These are phyloP conservation scores for Fopius arisanus DNA, from an alignment of 1,140 invertebrate genomes.

Conservation along the genomic window DNA sequence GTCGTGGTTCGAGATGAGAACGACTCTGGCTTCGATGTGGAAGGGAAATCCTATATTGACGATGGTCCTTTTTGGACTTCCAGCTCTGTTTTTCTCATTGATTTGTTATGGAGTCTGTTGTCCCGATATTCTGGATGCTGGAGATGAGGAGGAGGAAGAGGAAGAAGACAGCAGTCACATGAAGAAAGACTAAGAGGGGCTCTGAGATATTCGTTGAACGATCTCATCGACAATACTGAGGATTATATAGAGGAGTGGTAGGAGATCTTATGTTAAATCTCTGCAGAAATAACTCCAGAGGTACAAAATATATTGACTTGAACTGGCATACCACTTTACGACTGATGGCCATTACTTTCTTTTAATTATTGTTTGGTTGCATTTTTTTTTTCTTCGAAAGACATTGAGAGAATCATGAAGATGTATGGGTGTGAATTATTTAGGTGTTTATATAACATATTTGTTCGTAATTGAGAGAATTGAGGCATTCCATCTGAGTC, in stretches of 20 bases:
- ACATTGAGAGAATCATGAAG: background rate
- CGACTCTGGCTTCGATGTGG: conserved; percentile 85
- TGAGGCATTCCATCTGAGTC: background rate
- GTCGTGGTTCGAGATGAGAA: conserved; percentile 79
- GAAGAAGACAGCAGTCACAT: conserved; percentile 57
- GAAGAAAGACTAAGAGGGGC: conserved; percentile 55
- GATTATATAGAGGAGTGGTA: background rate
- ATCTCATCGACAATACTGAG: background rate
- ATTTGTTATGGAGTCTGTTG: conserved; percentile 95
- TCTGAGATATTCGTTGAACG: background rate
- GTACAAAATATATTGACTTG: background rate
- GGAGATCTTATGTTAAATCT: background rate
- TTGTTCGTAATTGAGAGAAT: background rate
- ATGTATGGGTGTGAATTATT: background rate
- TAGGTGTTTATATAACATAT: background rate
- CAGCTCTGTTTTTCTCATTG: conserved; percentile 88
- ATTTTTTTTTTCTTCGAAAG: background rate
- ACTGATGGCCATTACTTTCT: too few species aligned
- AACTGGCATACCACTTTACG: background rate
- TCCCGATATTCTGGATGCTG: conserved; percentile 91
- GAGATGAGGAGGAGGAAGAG: conserved; percentile 88
- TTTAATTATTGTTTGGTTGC: background rate
- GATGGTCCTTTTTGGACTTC: conserved; percentile 86
- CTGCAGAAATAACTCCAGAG: background rate
- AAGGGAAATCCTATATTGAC: conserved; percentile 89